Evolutionary conservation across 64 coral and sea anemone genomes (phyloP), one percentile per base, ranked within the genome.

Genomic region (Montipora capricornis): DNA sequence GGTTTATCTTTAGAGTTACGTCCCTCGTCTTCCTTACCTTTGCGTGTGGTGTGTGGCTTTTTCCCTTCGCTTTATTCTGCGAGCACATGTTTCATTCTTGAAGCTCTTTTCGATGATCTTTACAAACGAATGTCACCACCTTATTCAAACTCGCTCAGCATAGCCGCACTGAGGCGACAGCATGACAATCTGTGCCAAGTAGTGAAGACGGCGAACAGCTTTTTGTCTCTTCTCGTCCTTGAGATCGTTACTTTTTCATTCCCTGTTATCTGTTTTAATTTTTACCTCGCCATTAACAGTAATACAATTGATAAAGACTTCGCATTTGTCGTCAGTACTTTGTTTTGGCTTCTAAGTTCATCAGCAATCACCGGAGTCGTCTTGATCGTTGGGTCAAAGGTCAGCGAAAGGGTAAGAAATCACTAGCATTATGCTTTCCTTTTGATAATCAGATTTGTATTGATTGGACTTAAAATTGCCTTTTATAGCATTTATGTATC

Each of bases 361-460:
- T 8, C 80, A 15, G 9, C n/a, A 14, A 29, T 62, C 13, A 13
- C 52, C 4, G 80, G 52, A 61, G 26, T 62, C 52, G 3, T 61
- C 9, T 12, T 61, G 20, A 20, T 26, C 19, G 57, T 82, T 82
- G 80, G 55, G 58, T 24, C 80, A 13, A 82, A 61, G 44, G 80
- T 82, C 22, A 82, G 80, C 53, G 80, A 82, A 64, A 82, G 62
- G 80, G 80, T 82, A 5, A 74, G 70, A 7, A 29, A 22, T 64
- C 6, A 57, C 6, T 57, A 57, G 53, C 53, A 8, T 57, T 8
- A 8, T 11, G 1, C 6, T 6, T 6, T 57, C 37, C 37, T 37
- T 37, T 37, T 37, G 37, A 37, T 37, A 37, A 37, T 37, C 1
- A 37, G 37, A 37, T 37, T 37, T 2, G 37, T 37, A 37, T 37